A percentile compares a stretch with the other conserved stretches of the same genome.
Evolutionary conservation across 1,140 invertebrate genomes (phyloP).

Genomic region (Atta colombica): DNA sequence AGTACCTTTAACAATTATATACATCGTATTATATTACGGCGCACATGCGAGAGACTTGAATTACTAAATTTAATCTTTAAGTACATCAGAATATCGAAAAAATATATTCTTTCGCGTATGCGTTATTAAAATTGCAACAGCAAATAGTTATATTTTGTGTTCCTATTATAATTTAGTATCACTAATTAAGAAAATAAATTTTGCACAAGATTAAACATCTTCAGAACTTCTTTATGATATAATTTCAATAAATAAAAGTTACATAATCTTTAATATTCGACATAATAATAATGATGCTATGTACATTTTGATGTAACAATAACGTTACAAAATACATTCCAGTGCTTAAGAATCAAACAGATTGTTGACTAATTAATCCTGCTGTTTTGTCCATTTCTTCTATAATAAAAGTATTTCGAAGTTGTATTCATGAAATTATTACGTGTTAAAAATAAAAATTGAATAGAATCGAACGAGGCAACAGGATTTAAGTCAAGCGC

Average conservation of each 20-base stretch:
- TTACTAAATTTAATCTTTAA: not conserved
- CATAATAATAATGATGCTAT: not conserved
- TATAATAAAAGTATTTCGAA: not conserved
- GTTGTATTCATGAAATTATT: not conserved
- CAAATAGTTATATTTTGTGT: not conserved
- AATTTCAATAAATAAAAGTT: not conserved
- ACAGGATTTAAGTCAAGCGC: not conserved
- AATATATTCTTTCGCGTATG: not conserved
- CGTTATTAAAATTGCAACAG: not conserved
- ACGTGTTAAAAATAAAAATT: not conserved
- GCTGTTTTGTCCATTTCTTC: slow-evolving; percentile 15
- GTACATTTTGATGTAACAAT: not conserved
- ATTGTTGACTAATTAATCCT: slow-evolving; percentile 19
- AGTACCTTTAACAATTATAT: slow-evolving; percentile 89
- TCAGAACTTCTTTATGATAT: not conserved
- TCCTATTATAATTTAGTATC: not conserved
- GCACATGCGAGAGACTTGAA: not conserved
- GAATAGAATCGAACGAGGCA: not conserved
- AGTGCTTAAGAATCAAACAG: not conserved
- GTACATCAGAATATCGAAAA: not conserved
- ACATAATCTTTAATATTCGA: not conserved
- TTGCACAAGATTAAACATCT: not conserved
- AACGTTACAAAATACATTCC: not conserved
- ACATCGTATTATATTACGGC: slow-evolving; percentile 10
- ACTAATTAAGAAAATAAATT: slow-evolving; percentile 11